phyloP scores from a whole-genome alignment of 1,140 invertebrate genomes.

The Platyura marginata region DNA sequence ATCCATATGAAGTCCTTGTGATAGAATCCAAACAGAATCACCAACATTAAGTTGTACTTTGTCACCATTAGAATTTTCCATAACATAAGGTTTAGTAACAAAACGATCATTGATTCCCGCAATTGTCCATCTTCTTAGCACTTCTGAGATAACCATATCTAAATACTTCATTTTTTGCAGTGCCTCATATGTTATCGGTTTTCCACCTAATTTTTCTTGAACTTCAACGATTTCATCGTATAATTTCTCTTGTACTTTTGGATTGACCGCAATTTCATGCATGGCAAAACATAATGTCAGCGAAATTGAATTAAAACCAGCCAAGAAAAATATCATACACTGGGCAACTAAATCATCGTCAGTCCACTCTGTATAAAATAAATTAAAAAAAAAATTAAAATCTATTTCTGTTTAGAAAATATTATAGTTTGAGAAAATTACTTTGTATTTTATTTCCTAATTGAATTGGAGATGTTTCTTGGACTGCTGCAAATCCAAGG shows the following conservation, averaged over 20 bases:
- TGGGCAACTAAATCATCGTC: constrained; percentile 2
- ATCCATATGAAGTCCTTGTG: not conserved
- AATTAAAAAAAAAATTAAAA: too few species aligned
- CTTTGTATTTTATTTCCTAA: too few species aligned
- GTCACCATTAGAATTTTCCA: constrained; percentile 1
- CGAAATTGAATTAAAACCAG: constrained; percentile 19
- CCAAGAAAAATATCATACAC: constrained; percentile 5
- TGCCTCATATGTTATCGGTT: constrained; percentile 19
- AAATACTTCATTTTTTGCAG: constrained; percentile 27
- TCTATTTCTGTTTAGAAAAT: too few species aligned
- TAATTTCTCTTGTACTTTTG: constrained; percentile 26
- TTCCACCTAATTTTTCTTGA: not conserved
- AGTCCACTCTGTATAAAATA: not conserved
- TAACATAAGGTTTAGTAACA: constrained; percentile 16
- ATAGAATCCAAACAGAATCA: constrained; percentile 12
- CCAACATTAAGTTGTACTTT: constrained; percentile 8
- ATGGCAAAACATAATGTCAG: constrained; percentile 13
- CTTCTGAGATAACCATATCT: constrained; percentile 27
- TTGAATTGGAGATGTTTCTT: too few species aligned
- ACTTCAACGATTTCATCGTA: constrained; percentile 13
- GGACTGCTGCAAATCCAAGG: not conserved
- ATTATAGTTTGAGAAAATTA: too few species aligned
- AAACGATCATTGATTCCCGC: constrained; percentile 18
- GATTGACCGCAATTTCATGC: constrained; percentile 29
- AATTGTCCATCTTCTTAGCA: constrained; percentile 29